A percentile compares a stretch with the other conserved stretches of the same genome.
phyloP scores from a whole-genome alignment of 2,888 invertebrate species.

The Masnerella sp. region DNA sequence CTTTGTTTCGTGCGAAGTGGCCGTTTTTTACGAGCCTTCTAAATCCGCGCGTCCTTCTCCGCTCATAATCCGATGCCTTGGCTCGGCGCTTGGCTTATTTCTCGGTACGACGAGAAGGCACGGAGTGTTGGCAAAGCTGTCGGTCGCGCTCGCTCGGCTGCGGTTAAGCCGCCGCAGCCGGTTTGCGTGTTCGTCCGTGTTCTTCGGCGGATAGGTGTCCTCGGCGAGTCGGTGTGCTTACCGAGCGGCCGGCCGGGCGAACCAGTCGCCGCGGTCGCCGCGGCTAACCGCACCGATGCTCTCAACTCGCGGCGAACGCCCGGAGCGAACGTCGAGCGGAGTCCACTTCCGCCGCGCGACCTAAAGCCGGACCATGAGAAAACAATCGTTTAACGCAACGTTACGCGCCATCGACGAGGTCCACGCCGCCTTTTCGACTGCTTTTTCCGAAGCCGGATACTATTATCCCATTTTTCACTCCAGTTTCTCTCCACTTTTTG shows the following conservation, averaged over 20 bases:
- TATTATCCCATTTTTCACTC: neutral
- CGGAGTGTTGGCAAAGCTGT: conserved; percentile 59
- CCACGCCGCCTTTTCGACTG: conserved; percentile 30
- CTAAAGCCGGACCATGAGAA: conserved; percentile 46
- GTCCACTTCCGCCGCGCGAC: conserved; percentile 49
- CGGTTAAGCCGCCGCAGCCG: conserved; percentile 75
- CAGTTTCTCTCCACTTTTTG: too few relatives aligned
- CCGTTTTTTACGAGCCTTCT: conserved; percentile 30
- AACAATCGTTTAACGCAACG: conserved; percentile 59
- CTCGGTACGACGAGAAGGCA: conserved; percentile 58
- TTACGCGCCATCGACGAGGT: conserved; percentile 48
- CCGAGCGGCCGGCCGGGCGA: conserved; percentile 64
- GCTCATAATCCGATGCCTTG: conserved; percentile 40
- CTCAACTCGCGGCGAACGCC: conserved; percentile 72
- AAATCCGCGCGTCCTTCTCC: too few relatives aligned
- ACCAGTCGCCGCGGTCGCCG: conserved; percentile 74
- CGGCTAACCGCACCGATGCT: conserved; percentile 76
- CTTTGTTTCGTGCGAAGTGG: conserved; percentile 60
- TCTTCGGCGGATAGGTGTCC: conserved; percentile 73
- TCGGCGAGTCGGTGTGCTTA: conserved; percentile 69
- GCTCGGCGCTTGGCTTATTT: conserved; percentile 56
- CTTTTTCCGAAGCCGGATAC: too few relatives aligned
- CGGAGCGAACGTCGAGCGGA: conserved; percentile 11
- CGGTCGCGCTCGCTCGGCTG: conserved; percentile 69
- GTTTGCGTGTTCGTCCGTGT: conserved; percentile 61